Evolutionary conservation across 1,140 invertebrate species (phyloP).

Genomic region (Microplitis demolitor): DNA sequence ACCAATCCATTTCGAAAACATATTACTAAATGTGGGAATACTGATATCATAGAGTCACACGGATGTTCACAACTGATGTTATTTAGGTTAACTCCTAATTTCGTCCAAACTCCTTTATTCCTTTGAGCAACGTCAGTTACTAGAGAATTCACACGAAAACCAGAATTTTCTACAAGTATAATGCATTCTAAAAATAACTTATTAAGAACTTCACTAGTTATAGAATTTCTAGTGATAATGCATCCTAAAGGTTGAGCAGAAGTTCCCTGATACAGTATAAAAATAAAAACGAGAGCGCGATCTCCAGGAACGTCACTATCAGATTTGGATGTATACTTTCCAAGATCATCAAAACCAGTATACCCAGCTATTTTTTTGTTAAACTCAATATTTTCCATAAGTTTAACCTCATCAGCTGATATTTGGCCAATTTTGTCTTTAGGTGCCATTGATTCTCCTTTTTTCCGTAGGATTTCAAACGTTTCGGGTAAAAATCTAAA

Average conservation of each 20-base stretch:
- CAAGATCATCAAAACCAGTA: slow-evolving; percentile 28
- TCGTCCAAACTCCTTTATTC: slow-evolving; percentile 27
- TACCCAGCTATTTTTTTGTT: slow-evolving; percentile 15
- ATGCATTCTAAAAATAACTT: slow-evolving; percentile 38
- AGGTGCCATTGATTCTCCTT: neutral
- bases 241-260: slow-evolving; percentile 28
- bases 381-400: neutral
- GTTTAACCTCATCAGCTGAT: neutral
- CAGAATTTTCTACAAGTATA: slow-evolving; percentile 28
- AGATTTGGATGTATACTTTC: slow-evolving; percentile 22
- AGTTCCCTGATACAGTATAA: slow-evolving; percentile 26
- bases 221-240: slow-evolving; percentile 24
- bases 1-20: slow-evolving; percentile 23
- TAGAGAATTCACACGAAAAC: slow-evolving; percentile 20
- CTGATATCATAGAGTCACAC: slow-evolving; percentile 21
- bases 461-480: neutral
- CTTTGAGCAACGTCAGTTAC: slow-evolving; percentile 27
- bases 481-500: neutral
- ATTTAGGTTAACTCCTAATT: slow-evolving; percentile 22
- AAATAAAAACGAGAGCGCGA: slow-evolving; percentile 32
- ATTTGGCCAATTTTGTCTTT: neutral
- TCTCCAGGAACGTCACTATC: slow-evolving; percentile 23
- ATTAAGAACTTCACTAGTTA: slow-evolving; percentile 24
- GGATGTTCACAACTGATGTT: slow-evolving; percentile 20
- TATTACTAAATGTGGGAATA: slow-evolving; percentile 28